A percentile compares a stretch with the other conserved stretches of the same genome.
Conservation (phyloP, 2,797 vertebrate genomes). For the Catostomus latipinnis region DNA sequence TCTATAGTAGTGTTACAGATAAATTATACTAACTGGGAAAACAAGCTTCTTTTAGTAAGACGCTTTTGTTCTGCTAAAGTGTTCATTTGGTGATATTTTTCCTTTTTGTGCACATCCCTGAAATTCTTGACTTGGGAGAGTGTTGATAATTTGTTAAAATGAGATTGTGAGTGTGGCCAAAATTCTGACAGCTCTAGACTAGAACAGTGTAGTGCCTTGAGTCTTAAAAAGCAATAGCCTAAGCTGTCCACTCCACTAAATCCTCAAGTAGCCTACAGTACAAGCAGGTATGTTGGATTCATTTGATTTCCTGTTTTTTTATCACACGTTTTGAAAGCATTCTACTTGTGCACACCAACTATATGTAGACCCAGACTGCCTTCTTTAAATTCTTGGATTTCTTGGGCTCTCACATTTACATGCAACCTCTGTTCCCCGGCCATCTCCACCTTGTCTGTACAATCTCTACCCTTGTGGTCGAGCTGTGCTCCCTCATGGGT, state of each 20-base stretch:
- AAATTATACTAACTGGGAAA: too few relatives aligned
- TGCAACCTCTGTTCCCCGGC: constrained; percentile 48
- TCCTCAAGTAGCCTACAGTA: background rate
- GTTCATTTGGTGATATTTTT: too few relatives aligned
- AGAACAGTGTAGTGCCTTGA: too few relatives aligned
- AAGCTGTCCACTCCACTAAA: too few relatives aligned
- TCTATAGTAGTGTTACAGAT: background rate
- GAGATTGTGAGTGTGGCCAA: too few relatives aligned
- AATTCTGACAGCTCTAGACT: too few relatives aligned
- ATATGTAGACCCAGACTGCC: background rate
- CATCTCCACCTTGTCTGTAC: constrained; percentile 21
- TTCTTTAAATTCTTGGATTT: background rate
- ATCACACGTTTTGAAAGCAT: constrained; percentile 13
- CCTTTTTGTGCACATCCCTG: too few relatives aligned
- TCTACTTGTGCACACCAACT: background rate
- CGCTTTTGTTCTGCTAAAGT: too few relatives aligned
- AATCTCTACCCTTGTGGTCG: constrained; percentile 29
- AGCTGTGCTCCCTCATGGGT: constrained; percentile 18
- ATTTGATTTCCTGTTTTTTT: constrained; percentile 9
- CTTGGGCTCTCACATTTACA: constrained; percentile 11
- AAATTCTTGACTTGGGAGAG: too few relatives aligned
- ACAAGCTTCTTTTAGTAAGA: too few relatives aligned
- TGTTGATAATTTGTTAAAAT: too few relatives aligned
- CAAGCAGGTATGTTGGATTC: background rate
- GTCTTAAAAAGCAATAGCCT: too few relatives aligned